A percentile compares a stretch with the other conserved stretches of the same genome.
phyloP scores from a whole-genome alignment of 2,113 vertebrate species.

The Phoenicopterus ruber region DNA sequence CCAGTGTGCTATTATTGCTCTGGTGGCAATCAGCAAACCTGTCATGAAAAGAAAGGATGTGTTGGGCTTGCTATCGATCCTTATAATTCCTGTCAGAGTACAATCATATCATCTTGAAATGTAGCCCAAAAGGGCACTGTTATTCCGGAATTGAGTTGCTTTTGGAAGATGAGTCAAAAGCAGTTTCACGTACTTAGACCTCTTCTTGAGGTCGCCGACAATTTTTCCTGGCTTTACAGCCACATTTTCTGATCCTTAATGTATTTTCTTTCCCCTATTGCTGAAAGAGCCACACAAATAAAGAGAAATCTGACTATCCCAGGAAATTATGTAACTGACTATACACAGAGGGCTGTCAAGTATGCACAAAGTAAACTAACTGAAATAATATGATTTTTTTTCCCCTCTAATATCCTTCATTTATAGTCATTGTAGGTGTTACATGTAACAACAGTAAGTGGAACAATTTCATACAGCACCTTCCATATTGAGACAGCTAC shows the following conservation, averaged over 20 bases:
- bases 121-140: background rate
- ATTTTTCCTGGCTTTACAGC: background rate
- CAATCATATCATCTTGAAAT: background rate
- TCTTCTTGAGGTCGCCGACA: background rate
- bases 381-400: background rate
- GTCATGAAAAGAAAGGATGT: background rate
- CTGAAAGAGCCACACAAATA: background rate
- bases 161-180: conserved; percentile 19
- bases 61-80: background rate
- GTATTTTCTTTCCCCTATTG: background rate
- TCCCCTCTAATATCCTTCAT: background rate
- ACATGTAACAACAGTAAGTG: background rate
- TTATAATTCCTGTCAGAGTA: background rate
- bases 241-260: background rate
- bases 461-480: background rate
- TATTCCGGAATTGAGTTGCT: background rate
- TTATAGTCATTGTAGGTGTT: background rate
- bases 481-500: background rate
- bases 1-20: background rate
- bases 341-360: background rate
- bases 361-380: conserved; percentile 7
- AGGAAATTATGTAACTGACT: background rate
- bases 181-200: background rate
- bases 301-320: background rate
- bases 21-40: background rate